Conservation (phyloP, 1,140 invertebrate genomes). For the Drosophila fuyamai region DNA sequence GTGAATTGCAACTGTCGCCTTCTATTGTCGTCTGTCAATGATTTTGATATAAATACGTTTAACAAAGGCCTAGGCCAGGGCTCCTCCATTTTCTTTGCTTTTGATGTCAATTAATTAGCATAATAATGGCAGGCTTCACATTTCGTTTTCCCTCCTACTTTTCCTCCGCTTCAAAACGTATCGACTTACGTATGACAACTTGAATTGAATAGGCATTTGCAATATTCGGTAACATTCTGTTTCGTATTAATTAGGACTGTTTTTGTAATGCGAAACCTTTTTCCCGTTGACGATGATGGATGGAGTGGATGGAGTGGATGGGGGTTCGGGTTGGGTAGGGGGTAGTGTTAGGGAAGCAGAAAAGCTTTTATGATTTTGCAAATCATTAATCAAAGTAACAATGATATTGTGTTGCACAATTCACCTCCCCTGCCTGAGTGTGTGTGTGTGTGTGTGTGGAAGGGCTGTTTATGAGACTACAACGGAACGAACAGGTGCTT, state of each 20-base stretch:
- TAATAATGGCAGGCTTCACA: conserved; percentile 79
- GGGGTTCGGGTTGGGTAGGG: neutral
- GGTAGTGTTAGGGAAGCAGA: neutral
- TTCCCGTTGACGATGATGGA: conserved; percentile 18
- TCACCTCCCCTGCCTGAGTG: conserved; percentile 12
- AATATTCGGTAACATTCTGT: conserved; percentile 64
- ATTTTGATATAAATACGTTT: conserved; percentile 45
- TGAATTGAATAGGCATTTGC: conserved; percentile 61
- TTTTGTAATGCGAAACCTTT: conserved; percentile 76
- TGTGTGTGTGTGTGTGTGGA: conserved; percentile 10
- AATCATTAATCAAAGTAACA: conserved; percentile 82
- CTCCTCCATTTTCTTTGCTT: conserved; percentile 27
- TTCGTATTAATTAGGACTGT: conserved; percentile 75
- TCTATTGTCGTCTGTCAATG: conserved; percentile 46
- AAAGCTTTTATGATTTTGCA: conserved; percentile 76
- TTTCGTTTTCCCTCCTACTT: conserved; percentile 43
- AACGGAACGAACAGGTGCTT: conserved; percentile 65
- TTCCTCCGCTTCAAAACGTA: neutral
- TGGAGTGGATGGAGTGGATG: neutral
- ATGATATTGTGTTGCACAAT: conserved; percentile 81
- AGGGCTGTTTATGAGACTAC: conserved; percentile 61
- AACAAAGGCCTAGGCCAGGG: conserved; percentile 25
- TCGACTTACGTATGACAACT: conserved; percentile 58
- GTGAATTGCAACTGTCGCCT: neutral
- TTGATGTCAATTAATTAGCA: conserved; percentile 82